Evolutionary conservation across 2,888 invertebrate genomes (phyloP).

Genomic region (Drymonia ruficornis): DNA sequence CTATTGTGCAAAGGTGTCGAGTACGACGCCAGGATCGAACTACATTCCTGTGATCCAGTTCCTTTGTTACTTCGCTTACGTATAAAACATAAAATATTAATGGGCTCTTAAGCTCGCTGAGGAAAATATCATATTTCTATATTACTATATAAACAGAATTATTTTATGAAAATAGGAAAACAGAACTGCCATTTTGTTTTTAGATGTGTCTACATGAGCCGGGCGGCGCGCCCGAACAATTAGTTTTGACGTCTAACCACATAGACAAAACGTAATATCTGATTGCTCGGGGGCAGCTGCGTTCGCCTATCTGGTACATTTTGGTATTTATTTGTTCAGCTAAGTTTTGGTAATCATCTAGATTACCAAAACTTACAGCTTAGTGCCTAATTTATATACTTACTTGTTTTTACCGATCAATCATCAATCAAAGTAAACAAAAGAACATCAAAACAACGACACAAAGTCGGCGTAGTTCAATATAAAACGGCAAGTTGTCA

Average conservation of each 20-base stretch:
- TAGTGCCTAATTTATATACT: too few species aligned
- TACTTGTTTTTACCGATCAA: too few species aligned
- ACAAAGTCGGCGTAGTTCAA: not conserved
- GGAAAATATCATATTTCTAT: not conserved
- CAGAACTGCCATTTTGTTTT: not conserved
- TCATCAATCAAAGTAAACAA: too few species aligned
- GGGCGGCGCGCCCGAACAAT: too few species aligned
- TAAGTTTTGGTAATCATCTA: too few species aligned
- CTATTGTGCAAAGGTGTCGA: slow-evolving; percentile 9
- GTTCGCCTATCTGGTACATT: too few species aligned
- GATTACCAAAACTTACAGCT: too few species aligned
- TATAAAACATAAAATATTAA: not conserved
- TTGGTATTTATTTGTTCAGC: too few species aligned
- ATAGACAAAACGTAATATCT: too few species aligned
- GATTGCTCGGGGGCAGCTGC: too few species aligned
- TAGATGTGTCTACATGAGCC: too few species aligned
- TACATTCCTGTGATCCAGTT: slow-evolving; percentile 3
- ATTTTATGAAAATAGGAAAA: not conserved
- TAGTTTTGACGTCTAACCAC: too few species aligned
- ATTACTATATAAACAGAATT: not conserved
- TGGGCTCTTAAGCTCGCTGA: not conserved
- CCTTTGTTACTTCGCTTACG: not conserved
- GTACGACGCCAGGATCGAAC: slow-evolving; percentile 4
- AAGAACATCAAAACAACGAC: not conserved
- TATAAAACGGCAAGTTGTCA: slow-evolving; percentile 15